Base-by-base conservation (phyloP, 2,797 vertebrate species). In the Fistularia commersonii region DNA sequence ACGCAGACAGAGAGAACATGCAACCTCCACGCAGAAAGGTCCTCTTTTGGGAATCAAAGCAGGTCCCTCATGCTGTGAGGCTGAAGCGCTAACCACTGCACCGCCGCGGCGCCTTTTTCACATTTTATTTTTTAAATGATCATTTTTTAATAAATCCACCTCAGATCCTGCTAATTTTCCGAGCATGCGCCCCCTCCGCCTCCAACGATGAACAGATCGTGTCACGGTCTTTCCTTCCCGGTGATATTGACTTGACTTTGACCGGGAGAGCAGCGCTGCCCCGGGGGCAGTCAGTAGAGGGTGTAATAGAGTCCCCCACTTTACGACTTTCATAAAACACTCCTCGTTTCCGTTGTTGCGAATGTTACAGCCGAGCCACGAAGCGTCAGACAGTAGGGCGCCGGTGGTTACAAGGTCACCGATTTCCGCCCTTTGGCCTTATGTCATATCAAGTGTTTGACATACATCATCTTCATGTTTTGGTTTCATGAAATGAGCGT, bases 261-360 rank as follows among this genome's bases (percentile, higher is more conserved):
- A 84, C 76, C 77, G 66, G 55, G 15, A 63, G 58, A 66, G 64
- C 68, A 69, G 64, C 67, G 61, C 51, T 74, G 56, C 53, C 57
- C 47, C 58, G 56, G 67, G 78, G 72, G 81, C 66, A 76, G 78
- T 88, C 76, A 74, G 65, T 55, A 73, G 62, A 62, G 60, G 77
- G 71, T 56, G 49, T 76, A 80, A 84, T 77, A 54, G 74, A 72
- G 61, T 78, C 55, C 50, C 61, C 3, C 62, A 43, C 61, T 82
- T 88, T 84, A 87, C 73, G 69, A 77, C 79, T 72, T 66, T 76
- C 77, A 83, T 86, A 88, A 81, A 89, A 70, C 74, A 79, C 52
- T 51, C 48, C 50, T 57, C 35, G 48, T 62, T 58, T 69, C 64
- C 48, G 44, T 49, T 48, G 60, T 68, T 54, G 69, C 51, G 38